These are phyloP conservation scores for Cephus spinipes DNA, from an alignment of 2,888 invertebrate species.

Conservation along the genomic window DNA sequence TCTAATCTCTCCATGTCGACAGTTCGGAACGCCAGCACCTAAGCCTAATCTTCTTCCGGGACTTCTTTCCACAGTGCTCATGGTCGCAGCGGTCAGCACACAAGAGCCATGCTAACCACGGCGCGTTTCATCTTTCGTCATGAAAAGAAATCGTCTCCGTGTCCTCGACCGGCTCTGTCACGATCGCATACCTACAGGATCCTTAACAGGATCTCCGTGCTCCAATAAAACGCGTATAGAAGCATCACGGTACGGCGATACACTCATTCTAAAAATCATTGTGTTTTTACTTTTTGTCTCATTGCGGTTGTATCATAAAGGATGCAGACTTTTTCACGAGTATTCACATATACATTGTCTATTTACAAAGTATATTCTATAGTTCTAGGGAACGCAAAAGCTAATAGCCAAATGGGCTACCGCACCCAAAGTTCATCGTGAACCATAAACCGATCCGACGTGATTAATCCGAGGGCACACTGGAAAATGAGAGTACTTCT, in stretches of 20 bases:
- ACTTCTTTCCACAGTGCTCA: background rate
- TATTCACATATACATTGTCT: background rate
- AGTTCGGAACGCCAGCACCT: background rate
- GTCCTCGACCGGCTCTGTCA: background rate
- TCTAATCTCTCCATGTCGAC: background rate
- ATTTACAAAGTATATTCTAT: background rate
- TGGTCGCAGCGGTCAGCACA: background rate
- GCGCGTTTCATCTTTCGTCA: background rate
- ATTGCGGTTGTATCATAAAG: background rate
- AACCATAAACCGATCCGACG: background rate
- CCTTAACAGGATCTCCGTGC: constrained; percentile 18
- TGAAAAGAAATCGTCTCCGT: background rate
- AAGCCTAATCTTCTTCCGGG: background rate
- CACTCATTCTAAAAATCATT: background rate
- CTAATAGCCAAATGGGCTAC: background rate
- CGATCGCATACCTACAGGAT: constrained; percentile 12
- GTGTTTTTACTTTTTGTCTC: background rate
- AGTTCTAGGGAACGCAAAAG: background rate
- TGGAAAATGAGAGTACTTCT: background rate
- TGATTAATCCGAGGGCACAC: background rate
- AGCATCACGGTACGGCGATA: background rate
- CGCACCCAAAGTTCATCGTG: background rate
- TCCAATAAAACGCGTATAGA: background rate
- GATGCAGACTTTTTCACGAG: background rate
- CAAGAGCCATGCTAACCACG: background rate